Conservation (phyloP, 2,888 invertebrate species). For the Prenolepis imparis region DNA sequence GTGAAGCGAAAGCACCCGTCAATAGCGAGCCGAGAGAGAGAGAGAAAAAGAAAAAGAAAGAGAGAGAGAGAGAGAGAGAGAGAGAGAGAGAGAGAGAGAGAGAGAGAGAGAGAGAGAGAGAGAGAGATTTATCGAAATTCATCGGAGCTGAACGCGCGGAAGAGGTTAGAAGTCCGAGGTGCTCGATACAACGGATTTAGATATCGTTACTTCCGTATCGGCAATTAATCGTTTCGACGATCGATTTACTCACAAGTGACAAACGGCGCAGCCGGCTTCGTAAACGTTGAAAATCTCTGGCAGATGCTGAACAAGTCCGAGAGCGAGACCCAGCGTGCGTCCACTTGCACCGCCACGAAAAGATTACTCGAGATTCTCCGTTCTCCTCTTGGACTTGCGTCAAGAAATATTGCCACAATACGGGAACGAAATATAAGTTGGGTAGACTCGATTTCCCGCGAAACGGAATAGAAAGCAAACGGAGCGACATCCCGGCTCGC, state of each 20-base stretch:
- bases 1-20: not conserved
- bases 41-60: too few relatives aligned
- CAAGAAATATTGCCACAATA: slow-evolving; percentile 13
- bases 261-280: not conserved
- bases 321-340: slow-evolving; percentile 6
- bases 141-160: not conserved
- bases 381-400: not conserved
- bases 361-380: slow-evolving; percentile 18
- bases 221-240: not conserved
- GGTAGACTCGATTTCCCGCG: not conserved
- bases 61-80: too few relatives aligned
- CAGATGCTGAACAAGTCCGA: not conserved
- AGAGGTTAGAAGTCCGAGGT: slow-evolving; percentile 24
- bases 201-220: not conserved
- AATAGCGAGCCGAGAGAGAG: not conserved
- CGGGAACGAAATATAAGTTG: slow-evolving; percentile 8
- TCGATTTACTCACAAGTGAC: slow-evolving; percentile 21
- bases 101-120: too few relatives aligned
- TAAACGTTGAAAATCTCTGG: not conserved
- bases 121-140: slow-evolving; percentile 4
- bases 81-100: too few relatives aligned
- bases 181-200: not conserved
- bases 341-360: slow-evolving; percentile 24
- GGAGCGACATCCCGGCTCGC: too few relatives aligned
- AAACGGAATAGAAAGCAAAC: not conserved